These are phyloP conservation scores for Allolobophora icterica DNA, from an alignment of 2,888 invertebrate species.

Conservation along the genomic window DNA sequence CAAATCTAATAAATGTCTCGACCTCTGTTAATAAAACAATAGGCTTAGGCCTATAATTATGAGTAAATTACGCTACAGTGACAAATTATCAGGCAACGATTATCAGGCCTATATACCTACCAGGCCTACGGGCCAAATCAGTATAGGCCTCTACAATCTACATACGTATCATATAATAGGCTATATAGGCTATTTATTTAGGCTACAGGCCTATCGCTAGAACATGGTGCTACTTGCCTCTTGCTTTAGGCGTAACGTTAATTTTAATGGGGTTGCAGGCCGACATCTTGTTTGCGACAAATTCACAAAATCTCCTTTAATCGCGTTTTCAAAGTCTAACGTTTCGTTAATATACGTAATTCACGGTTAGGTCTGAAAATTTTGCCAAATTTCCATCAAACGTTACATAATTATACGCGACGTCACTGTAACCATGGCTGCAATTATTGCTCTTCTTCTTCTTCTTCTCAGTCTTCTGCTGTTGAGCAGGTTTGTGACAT, in stretches of 20 bases:
- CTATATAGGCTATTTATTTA: no score
- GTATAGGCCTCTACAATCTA: background rate
- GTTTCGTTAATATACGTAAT: background rate
- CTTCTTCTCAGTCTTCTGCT: no score
- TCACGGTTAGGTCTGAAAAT: background rate
- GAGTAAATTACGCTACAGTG: no score
- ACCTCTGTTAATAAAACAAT: no score
- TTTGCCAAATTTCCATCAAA: background rate
- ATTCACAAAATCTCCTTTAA: background rate
- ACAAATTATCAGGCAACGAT: no score
- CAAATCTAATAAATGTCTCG: no score
- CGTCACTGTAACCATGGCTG: background rate
- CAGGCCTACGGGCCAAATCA: background rate
- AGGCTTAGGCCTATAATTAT: no score
- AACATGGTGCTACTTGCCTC: background rate
- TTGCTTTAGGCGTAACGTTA: background rate
- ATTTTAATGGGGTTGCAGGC: background rate
- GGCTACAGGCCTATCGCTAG: no score
- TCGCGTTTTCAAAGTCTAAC: background rate
- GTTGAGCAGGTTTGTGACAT: no score
- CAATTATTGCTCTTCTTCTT: background rate
- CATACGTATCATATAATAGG: no score
- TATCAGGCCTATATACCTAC: no score
- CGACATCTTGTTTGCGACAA: background rate
- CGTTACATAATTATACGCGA: background rate